Conservation (phyloP, 2,888 invertebrate genomes). For the Agrochola litura region DNA sequence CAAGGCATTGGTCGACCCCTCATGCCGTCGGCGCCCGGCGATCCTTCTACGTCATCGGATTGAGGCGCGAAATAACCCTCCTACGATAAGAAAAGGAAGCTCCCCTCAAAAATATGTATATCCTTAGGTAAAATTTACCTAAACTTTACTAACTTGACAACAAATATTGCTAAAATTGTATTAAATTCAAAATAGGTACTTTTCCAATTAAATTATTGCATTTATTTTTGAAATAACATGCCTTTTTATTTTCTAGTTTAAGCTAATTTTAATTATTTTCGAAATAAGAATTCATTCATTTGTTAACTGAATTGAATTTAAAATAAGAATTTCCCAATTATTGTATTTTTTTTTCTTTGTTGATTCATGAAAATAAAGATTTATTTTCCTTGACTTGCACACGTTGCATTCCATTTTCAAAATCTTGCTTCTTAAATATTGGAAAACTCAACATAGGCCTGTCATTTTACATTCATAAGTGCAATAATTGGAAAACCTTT, state of each 20-base stretch:
- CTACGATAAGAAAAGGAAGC: conserved; percentile 73
- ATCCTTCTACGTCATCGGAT: conserved; percentile 72
- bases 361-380: neutral
- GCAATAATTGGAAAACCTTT: conserved; percentile 59
- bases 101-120: conserved; percentile 73
- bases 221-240: conserved; percentile 4
- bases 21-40: conserved; percentile 69
- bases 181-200: neutral
- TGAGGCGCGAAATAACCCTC: conserved; percentile 77
- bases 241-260: conserved; percentile 15
- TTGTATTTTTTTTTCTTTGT: neutral
- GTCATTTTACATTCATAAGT: neutral
- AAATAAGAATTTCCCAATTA: conserved; percentile 46
- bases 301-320: conserved; percentile 10
- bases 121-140: conserved; percentile 57
- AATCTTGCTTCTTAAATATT: conserved; percentile 4
- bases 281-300: conserved; percentile 14
- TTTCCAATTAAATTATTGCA: conserved; percentile 12
- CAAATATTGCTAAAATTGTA: conserved; percentile 13
- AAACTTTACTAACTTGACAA: conserved; percentile 39
- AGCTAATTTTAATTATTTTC: conserved; percentile 13
- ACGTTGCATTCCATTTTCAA: neutral
- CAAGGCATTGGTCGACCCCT: conserved; percentile 77
- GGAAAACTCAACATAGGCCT: neutral
- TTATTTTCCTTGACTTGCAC: too few relatives aligned